Base-by-base conservation (phyloP, 2,888 invertebrate genomes). In the Ornithoptera priamus region DNA sequence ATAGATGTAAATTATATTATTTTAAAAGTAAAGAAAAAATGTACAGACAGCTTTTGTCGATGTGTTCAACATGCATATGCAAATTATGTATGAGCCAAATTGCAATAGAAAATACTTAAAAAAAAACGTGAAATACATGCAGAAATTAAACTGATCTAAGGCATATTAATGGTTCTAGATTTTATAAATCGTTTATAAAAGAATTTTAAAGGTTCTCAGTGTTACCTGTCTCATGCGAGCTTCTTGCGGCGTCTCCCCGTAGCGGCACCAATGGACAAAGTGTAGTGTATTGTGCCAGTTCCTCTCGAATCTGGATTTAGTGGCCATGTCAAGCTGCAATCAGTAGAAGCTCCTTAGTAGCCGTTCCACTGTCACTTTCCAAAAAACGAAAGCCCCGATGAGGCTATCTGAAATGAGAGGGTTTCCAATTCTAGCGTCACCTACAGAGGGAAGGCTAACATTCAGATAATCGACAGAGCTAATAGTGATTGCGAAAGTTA, bases 191-290 rank as follows among this genome's bases (percentile, higher is more conserved):
- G 24, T 36, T 60, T 36, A 0, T 60, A 1, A 18, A 30, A 6
- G 36, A 24, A 30, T 30, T 30, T 30, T 60, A 4, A 4, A 36
- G 18, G 36, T 12, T 18, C 18, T 56, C 24, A 18, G 53, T 53
- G 50, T 93, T 93, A 95, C 95, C 94, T 95, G 95, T 92, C 95
- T 93, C 89, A 94, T 94, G 82, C 95, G 93, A 87, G 94, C 94
- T 86, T 94, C 94, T 83, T 94, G 94, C 79, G 94, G 94, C 65
- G 94, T 94, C 84, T 94, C 94, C 70, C 95, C 95, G 77, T 96
- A 95, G 75, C 95, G 94, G 86, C 95, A 95, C 95, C 95, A 95
- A 85, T 95, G 94, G 75, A 94, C 94, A 87, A 94, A 94, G 92
- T 90, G 95, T 89, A 94, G 94, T 83, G 93, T 94, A 92, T 94